A percentile compares a stretch with the other conserved stretches of the same genome.
phyloP scores from a whole-genome alignment of 2,888 invertebrate species.

The Hydropsyche betteni region DNA sequence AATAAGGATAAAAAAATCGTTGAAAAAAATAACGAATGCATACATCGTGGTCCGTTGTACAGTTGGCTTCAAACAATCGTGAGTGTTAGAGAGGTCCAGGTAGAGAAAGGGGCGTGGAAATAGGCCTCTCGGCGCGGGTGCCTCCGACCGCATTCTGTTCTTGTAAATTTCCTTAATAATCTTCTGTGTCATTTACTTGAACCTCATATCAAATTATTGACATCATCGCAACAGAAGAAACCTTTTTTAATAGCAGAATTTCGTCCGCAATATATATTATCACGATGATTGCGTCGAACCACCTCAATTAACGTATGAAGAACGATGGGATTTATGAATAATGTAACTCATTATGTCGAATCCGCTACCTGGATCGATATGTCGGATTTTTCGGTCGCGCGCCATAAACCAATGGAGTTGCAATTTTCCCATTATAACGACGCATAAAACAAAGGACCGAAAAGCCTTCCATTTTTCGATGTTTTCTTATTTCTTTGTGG shows the following conservation, averaged over 20 bases:
- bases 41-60: constrained; percentile 32
- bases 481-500: constrained; percentile 23
- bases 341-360: constrained; percentile 8
- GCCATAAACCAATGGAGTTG: no score
- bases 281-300: not conserved
- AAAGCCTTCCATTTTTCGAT: not conserved
- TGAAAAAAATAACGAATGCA: constrained; percentile 21
- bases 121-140: constrained; percentile 32
- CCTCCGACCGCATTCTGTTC: constrained; percentile 34
- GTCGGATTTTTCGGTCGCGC: not conserved
- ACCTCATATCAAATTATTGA: constrained; percentile 36
- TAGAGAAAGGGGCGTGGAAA: constrained; percentile 50
- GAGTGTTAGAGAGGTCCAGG: constrained; percentile 42
- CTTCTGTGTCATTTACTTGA: constrained; percentile 41
- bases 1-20: constrained; percentile 7
- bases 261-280: constrained; percentile 30
- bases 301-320: not conserved
- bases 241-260: constrained; percentile 29
- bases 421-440: not conserved
- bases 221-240: constrained; percentile 21
- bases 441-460: constrained; percentile 16
- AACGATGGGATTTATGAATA: constrained; percentile 10
- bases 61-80: constrained; percentile 42
- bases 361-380: constrained; percentile 9
- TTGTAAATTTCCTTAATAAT: constrained; percentile 38